These are phyloP conservation scores for Drosophila ambigua DNA, from an alignment of 1,140 invertebrate genomes.

Conservation along the genomic window DNA sequence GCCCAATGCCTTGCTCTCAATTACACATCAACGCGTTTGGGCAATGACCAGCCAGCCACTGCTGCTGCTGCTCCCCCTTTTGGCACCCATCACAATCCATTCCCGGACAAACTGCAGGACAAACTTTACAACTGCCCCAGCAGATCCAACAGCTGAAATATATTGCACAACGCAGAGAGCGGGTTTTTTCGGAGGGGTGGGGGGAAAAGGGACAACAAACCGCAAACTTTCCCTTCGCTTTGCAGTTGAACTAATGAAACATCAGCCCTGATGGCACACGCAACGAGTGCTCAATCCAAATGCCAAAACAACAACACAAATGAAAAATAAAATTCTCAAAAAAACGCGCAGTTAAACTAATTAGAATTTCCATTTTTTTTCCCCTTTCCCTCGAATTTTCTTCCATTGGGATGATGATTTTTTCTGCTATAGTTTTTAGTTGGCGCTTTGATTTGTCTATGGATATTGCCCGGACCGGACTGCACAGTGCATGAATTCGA, in stretches of 20 bases:
- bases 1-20: constrained; percentile 34
- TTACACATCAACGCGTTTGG: constrained; percentile 56
- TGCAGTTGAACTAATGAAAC: constrained; percentile 54
- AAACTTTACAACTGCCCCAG: constrained; percentile 52
- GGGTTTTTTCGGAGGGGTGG: neutral
- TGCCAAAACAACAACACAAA: constrained; percentile 31
- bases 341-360: constrained; percentile 26
- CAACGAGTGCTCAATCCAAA: constrained; percentile 26
- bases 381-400: no score
- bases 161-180: neutral
- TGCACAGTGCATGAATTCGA: constrained; percentile 31
- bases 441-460: constrained; percentile 47
- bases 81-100: constrained; percentile 34
- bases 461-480: constrained; percentile 1
- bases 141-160: constrained; percentile 36
- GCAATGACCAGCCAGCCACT: constrained; percentile 31
- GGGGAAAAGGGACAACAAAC: constrained; percentile 30
- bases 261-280: constrained; percentile 15
- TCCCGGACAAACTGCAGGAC: constrained; percentile 43
- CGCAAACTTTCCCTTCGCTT: constrained; percentile 47
- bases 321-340: neutral
- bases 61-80: neutral
- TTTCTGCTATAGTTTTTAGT: constrained; percentile 39
- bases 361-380: constrained; percentile 10
- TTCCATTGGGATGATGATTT: neutral